Evolutionary conservation across 1,140 invertebrate species (phyloP).

Genomic region (Elymnias hypermnestra): DNA sequence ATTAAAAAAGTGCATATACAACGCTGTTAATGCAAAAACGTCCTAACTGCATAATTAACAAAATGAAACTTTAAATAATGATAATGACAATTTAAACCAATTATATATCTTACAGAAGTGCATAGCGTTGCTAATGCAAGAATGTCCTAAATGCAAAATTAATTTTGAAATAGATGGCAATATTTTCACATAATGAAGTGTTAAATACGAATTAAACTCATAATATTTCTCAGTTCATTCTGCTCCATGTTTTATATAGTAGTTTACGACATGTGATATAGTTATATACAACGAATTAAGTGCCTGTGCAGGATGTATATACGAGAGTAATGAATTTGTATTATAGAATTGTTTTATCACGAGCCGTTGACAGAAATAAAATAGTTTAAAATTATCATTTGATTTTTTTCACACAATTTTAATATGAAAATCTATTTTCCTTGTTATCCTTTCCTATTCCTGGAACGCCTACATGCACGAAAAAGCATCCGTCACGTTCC

Average conservation of each 20-base stretch:
- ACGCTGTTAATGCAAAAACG: no score
- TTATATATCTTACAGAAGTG: no score
- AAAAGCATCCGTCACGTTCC: no score
- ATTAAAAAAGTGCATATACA: no score
- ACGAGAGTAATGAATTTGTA: conserved; percentile 19
- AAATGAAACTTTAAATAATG: no score
- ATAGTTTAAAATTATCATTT: conserved; percentile 32
- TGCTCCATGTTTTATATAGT: background rate
- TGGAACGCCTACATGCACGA: background rate
- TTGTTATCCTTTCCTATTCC: background rate
- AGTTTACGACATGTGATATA: conserved; percentile 61
- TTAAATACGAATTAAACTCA: no score
- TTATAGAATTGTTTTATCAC: conserved; percentile 13
- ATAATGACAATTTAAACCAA: no score
- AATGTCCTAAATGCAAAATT: no score
- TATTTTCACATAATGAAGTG: no score
- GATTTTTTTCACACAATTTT: background rate
- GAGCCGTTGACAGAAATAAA: conserved; percentile 51
- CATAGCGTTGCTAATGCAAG: no score
- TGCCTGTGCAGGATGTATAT: conserved; percentile 44
- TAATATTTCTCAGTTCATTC: background rate
- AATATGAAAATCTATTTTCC: background rate
- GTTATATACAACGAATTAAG: conserved; percentile 44
- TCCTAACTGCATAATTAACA: no score
- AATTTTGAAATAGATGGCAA: no score